Conservation (phyloP, 2,888 invertebrate genomes). For the Eupithecia subumbrata region DNA sequence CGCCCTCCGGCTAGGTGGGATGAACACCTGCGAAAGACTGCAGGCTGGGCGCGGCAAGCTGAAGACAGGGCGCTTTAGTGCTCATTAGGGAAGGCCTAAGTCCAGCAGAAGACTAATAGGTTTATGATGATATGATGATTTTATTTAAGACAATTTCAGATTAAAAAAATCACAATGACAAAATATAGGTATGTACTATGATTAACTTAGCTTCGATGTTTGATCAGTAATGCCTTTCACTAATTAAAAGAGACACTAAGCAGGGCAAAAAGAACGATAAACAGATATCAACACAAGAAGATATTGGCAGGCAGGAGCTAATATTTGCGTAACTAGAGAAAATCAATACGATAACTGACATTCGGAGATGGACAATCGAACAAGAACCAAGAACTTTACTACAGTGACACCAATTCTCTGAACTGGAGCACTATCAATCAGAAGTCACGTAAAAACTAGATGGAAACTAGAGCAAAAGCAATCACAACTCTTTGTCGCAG, state of each 20-base stretch:
- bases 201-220: neutral
- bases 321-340: neutral
- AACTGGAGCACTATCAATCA: slow-evolving; percentile 36
- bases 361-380: slow-evolving; percentile 10
- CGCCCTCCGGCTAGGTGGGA: too few species aligned
- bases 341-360: slow-evolving; percentile 15
- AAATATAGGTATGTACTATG: neutral
- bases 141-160: neutral
- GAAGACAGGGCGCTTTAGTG: too few species aligned
- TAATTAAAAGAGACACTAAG: neutral
- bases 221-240: neutral
- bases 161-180: neutral
- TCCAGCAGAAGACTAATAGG: too few species aligned
- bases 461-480: slow-evolving; percentile 31
- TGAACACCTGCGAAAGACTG: too few species aligned
- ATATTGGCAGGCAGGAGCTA: neutral
- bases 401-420: slow-evolving; percentile 27
- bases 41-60: too few species aligned
- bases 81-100: too few species aligned
- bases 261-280: neutral
- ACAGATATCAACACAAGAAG: neutral
- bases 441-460: slow-evolving; percentile 35
- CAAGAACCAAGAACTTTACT: slow-evolving; percentile 21
- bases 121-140: too few species aligned
- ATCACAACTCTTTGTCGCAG: slow-evolving; percentile 25